phyloP scores from a whole-genome alignment of 2,888 invertebrate genomes.

The Hofmannophila pseudospretella region DNA sequence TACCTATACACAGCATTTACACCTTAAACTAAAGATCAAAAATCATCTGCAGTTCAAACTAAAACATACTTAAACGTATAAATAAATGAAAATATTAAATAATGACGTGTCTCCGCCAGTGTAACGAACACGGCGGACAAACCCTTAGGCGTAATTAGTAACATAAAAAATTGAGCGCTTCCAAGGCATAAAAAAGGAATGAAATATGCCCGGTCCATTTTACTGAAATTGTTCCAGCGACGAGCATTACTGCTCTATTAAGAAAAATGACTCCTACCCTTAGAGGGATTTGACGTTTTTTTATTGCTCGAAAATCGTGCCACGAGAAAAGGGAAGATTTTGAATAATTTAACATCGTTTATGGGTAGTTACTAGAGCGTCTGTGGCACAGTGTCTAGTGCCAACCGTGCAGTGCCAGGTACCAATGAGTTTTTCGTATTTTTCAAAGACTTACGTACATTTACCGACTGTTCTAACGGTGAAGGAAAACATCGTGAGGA shows the following conservation, averaged over 20 bases:
- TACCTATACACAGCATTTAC: too few species aligned
- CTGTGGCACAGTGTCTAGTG: too few species aligned
- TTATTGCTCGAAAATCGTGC: slow-evolving; percentile 9
- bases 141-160: slow-evolving; percentile 49
- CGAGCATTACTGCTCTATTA: slow-evolving; percentile 53
- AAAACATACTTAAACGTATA: too few species aligned
- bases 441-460: too few species aligned
- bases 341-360: background rate
- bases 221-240: slow-evolving; percentile 44
- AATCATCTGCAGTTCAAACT: too few species aligned
- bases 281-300: slow-evolving; percentile 25
- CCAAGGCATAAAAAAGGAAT: slow-evolving; percentile 42
- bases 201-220: slow-evolving; percentile 56
- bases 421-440: too few species aligned
- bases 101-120: slow-evolving; percentile 10
- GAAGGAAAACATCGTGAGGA: too few species aligned
- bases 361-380: too few species aligned
- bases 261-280: slow-evolving; percentile 43
- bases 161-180: slow-evolving; percentile 59
- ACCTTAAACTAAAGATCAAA: too few species aligned
- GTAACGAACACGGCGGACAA: slow-evolving; percentile 25
- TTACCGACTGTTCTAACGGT: too few species aligned
- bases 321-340: background rate
- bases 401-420: too few species aligned
- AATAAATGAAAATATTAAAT: slow-evolving; percentile 7